Percentiles rank a stretch among this genome's conserved stretches.
Evolutionary conservation across 2,797 vertebrate species (phyloP).

Genomic region (Echeneis naucrates): DNA sequence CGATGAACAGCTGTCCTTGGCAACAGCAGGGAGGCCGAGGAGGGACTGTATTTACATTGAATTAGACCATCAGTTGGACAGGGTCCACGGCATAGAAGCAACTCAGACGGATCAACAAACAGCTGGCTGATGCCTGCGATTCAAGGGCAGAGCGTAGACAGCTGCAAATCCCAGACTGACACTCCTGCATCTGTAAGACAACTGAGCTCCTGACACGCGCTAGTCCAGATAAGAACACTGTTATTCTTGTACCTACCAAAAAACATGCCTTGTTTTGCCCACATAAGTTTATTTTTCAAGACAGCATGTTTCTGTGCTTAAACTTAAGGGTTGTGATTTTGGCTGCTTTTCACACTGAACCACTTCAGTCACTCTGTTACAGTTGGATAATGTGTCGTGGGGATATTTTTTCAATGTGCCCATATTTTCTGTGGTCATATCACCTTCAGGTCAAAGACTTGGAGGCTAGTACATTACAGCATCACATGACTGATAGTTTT

Average conservation of each 20-base stretch:
- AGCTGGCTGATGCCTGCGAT: conserved; percentile 53
- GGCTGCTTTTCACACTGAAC: not conserved
- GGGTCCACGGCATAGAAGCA: conserved; percentile 54
- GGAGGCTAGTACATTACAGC: not conserved
- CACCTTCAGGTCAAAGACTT: no score
- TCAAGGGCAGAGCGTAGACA: conserved; percentile 73
- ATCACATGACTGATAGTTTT: not conserved
- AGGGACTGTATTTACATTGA: conserved; percentile 72
- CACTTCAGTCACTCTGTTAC: not conserved
- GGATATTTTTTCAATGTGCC: not conserved
- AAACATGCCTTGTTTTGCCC: conserved; percentile 6
- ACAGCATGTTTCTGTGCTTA: not conserved
- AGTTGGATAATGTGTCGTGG: not conserved
- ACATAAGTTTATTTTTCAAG: not conserved
- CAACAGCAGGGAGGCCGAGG: conserved; percentile 66
- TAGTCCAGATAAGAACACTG: conserved; percentile 23
- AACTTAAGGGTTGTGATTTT: not conserved
- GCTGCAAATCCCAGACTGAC: conserved; percentile 66
- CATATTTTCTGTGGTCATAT: not conserved
- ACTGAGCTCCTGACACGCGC: conserved; percentile 47
- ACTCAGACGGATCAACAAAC: conserved; percentile 69
- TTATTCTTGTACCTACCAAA: conserved; percentile 9
- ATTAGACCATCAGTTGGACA: conserved; percentile 71
- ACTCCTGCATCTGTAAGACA: conserved; percentile 49
- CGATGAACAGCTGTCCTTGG: conserved; percentile 71